Conservation (phyloP, 2,888 invertebrate species). For the Rotaria macrura region DNA sequence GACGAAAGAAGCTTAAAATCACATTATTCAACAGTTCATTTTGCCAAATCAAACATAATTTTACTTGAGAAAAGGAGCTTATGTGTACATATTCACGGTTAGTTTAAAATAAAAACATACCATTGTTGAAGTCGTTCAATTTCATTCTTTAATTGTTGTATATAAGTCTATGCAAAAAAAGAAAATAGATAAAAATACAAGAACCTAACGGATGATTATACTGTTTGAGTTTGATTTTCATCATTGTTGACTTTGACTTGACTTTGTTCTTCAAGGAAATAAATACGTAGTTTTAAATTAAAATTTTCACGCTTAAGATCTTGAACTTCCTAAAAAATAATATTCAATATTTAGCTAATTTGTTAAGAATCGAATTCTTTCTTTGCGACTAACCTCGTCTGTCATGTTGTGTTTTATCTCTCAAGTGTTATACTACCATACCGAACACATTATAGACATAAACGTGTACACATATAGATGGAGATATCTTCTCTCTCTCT, state of each 20-base stretch:
- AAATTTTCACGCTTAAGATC: slow-evolving; percentile 79
- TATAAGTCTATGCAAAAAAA: neutral
- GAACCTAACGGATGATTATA: neutral
- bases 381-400: neutral
- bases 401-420: neutral
- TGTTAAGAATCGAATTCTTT: neutral
- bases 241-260: neutral
- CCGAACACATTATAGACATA: neutral
- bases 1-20: no score
- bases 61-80: no score
- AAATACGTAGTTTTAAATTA: slow-evolving; percentile 75
- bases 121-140: neutral
- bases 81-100: no score
- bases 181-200: neutral
- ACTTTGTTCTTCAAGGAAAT: slow-evolving; percentile 71
- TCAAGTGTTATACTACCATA: neutral
- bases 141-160: neutral
- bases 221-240: neutral
- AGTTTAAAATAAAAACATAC: neutral
- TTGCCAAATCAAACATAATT: no score
- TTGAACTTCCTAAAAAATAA: slow-evolving; percentile 62
- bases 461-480: neutral
- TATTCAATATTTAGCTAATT: neutral
- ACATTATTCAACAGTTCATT: no score
- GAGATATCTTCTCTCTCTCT: neutral